Percentiles rank a stretch among this genome's conserved stretches.
Conservation (phyloP, 2,113 vertebrate species). For the Rynchops niger region DNA sequence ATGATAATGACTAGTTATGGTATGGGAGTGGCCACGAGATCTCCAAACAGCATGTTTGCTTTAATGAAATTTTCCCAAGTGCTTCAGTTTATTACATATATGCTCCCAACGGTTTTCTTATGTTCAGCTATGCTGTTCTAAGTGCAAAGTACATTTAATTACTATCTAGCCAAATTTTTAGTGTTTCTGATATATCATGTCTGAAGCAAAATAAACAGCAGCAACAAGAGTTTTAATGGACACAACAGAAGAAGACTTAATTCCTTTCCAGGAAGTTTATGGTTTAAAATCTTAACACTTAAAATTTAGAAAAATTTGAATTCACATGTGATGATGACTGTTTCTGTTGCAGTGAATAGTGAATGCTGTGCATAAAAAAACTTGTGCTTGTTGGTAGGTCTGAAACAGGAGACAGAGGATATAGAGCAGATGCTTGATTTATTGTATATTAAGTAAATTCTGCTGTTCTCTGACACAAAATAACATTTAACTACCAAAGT, state of each 20-base stretch:
- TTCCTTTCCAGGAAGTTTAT: neutral
- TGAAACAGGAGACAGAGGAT: neutral
- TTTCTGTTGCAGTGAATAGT: neutral
- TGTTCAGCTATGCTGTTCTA: neutral
- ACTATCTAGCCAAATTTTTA: neutral
- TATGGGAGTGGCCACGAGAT: neutral
- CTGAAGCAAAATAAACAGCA: neutral
- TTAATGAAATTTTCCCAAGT: neutral
- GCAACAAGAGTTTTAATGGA: neutral
- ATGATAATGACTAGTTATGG: neutral
- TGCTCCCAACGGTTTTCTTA: neutral
- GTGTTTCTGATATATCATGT: neutral
- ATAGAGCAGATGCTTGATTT: neutral
- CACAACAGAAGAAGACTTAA: neutral
- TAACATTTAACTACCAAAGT: neutral
- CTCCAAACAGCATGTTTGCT: neutral
- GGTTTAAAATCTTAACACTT: neutral
- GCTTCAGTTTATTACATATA: neutral
- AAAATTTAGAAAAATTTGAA: neutral
- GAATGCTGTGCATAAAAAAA: neutral
- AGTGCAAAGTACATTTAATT: neutral
- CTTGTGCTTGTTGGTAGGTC: neutral
- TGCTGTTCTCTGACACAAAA: neutral
- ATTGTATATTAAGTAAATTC: neutral
- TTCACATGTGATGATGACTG: neutral